phyloP scores from a whole-genome alignment of 2,797 vertebrate genomes.

The Coranthus polyacanthus region DNA sequence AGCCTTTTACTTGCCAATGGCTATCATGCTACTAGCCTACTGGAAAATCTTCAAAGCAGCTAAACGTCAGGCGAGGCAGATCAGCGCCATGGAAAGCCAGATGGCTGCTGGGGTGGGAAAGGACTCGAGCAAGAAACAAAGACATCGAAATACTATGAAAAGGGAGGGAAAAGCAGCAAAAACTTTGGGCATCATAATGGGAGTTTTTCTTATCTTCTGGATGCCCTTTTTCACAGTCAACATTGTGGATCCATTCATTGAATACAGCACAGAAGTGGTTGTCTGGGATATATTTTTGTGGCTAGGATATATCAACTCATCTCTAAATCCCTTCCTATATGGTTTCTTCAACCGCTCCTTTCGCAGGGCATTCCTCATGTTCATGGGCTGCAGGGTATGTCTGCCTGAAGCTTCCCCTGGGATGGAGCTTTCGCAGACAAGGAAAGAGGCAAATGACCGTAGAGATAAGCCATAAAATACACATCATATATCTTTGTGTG shows the following conservation, averaged over 20 bases:
- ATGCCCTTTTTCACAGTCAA: slow-evolving; percentile 88
- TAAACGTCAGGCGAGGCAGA: slow-evolving; percentile 85
- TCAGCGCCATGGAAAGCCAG: slow-evolving; percentile 86
- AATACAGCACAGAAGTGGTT: slow-evolving; percentile 79
- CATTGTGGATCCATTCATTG: slow-evolving; percentile 86
- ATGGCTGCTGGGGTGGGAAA: slow-evolving; percentile 80
- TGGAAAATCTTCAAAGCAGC: slow-evolving; percentile 89
- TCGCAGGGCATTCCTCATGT: slow-evolving; percentile 85
- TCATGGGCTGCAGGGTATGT: slow-evolving; percentile 85
- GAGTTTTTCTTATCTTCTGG: slow-evolving; percentile 87
- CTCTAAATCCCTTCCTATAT: slow-evolving; percentile 87
- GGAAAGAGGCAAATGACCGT: slow-evolving; percentile 72
- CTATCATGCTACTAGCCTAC: slow-evolving; percentile 84
- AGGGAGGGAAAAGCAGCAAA: slow-evolving; percentile 87
- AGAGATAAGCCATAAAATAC: slow-evolving; percentile 58
- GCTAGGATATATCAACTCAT: slow-evolving; percentile 89
- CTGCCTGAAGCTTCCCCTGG: slow-evolving; percentile 75
- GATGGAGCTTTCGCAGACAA: slow-evolving; percentile 84
- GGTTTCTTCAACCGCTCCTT: slow-evolving; percentile 87
- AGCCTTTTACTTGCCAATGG: slow-evolving; percentile 87
- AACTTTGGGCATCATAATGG: slow-evolving; percentile 88
- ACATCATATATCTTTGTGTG: background rate
- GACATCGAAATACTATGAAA: slow-evolving; percentile 81
- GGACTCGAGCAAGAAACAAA: slow-evolving; percentile 83
- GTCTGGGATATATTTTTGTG: slow-evolving; percentile 87